Evolutionary conservation across 2,888 invertebrate species (phyloP).

Genomic region (Netelia virgata): DNA sequence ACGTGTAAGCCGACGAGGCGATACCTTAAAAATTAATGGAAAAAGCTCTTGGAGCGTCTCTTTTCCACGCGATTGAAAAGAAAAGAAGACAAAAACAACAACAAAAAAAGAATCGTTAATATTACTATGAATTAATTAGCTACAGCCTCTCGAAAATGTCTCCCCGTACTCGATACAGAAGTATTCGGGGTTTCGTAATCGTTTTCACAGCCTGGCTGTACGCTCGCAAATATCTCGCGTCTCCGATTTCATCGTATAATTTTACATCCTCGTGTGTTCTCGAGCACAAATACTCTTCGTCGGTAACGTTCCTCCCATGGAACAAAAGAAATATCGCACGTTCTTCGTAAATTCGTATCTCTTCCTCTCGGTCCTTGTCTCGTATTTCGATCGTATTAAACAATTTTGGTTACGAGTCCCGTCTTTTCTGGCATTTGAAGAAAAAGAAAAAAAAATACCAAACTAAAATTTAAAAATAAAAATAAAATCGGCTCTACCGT

Average conservation of each 20-base stretch:
- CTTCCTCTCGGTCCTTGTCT: neutral
- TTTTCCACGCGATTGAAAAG: neutral
- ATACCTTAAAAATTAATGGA: conserved; percentile 40
- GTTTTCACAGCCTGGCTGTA: conserved; percentile 70
- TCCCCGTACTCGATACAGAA: conserved; percentile 43
- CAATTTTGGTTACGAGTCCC: neutral
- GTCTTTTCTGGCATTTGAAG: conserved; percentile 25
- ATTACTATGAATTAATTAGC: conserved; percentile 51
- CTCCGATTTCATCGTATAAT: conserved; percentile 33
- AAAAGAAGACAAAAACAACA: neutral
- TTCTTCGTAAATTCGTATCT: neutral
- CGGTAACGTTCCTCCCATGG: neutral
- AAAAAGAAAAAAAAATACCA: neutral
- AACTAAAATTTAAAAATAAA: conserved; percentile 8
- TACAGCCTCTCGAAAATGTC: conserved; percentile 68
- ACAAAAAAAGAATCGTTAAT: conserved; percentile 1
- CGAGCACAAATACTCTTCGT: neutral
- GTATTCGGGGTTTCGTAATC: conserved; percentile 62
- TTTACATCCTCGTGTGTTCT: conserved; percentile 20
- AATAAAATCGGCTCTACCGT: conserved; percentile 57
- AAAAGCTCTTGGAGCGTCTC: conserved; percentile 22
- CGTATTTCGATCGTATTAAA: neutral
- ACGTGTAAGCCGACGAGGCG: neutral
- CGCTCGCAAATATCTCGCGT: conserved; percentile 46
- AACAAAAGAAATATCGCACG: neutral